Evolutionary conservation across 2,797 vertebrate species (phyloP).

Genomic region (Coregonus suidteri): DNA sequence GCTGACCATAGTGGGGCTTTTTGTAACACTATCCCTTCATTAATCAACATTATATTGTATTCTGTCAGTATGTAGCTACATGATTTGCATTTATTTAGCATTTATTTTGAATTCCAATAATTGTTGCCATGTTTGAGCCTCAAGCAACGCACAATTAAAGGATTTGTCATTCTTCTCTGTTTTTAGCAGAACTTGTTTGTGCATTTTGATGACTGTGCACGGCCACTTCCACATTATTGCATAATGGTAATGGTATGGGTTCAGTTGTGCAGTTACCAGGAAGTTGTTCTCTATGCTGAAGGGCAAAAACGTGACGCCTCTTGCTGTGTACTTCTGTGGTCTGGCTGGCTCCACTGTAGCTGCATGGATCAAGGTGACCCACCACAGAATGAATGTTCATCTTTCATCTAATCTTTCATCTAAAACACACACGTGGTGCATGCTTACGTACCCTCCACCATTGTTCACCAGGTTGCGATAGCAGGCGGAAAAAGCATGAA

Average conservation of each 20-base stretch:
- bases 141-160: not conserved
- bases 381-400: slow-evolving; percentile 31
- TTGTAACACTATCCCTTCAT: not conserved
- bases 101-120: not conserved
- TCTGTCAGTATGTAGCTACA: not conserved
- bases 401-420: slow-evolving; percentile 27
- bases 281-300: no score
- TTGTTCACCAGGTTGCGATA: not conserved
- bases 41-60: not conserved
- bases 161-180: not conserved
- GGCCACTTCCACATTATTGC: slow-evolving; percentile 25
- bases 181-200: not conserved
- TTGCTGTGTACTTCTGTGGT: slow-evolving; percentile 14
- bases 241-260: not conserved
- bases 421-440: slow-evolving; percentile 27
- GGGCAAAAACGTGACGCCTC: not conserved
- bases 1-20: not conserved
- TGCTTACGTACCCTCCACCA: slow-evolving; percentile 3
- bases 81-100: not conserved
- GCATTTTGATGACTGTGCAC: slow-evolving; percentile 21
- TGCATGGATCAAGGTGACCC: slow-evolving; percentile 39
- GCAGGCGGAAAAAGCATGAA: not conserved
- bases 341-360: not conserved
- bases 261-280: no score
- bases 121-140: not conserved